These are phyloP conservation scores for Cephalopholis sonnerati DNA, from an alignment of 2,113 vertebrate genomes.

Conservation along the genomic window DNA sequence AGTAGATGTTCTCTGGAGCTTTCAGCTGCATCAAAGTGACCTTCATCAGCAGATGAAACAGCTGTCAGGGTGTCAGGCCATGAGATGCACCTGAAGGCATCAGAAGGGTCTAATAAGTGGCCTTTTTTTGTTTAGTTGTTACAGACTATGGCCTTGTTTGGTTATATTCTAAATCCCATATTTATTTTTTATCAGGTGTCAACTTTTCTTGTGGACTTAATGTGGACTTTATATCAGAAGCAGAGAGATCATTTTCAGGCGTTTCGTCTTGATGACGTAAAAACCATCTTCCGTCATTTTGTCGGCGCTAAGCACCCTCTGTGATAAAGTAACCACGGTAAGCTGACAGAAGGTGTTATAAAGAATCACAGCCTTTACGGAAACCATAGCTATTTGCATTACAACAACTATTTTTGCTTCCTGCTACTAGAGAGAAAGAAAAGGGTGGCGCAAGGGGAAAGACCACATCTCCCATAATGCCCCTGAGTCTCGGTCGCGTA, in stretches of 20 bases:
- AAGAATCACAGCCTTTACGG: not conserved
- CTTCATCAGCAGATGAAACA: too few relatives aligned
- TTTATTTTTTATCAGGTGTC: too few relatives aligned
- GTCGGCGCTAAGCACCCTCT: not conserved
- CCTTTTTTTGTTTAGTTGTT: not conserved
- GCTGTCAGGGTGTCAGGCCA: too few relatives aligned
- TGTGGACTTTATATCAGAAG: too few relatives aligned
- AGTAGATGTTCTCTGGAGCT: not conserved
- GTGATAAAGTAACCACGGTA: not conserved
- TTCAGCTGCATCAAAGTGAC: not conserved
- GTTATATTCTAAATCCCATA: not conserved
- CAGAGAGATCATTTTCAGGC: too few relatives aligned
- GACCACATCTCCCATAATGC: constrained; percentile 73
- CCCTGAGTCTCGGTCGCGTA: constrained; percentile 26
- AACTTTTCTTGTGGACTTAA: too few relatives aligned
- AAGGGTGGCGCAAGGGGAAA: not conserved
- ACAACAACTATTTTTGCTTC: not conserved
- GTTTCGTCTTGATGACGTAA: too few relatives aligned
- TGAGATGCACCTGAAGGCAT: not conserved
- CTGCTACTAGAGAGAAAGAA: not conserved
- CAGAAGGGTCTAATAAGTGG: not conserved
- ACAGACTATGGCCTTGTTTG: not conserved
- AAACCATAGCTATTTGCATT: not conserved
- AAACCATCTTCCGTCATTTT: too few relatives aligned
- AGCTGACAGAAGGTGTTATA: too few relatives aligned